These are phyloP conservation scores for Botrylloides violaceus DNA, from an alignment of 23 tunicate genomes.

Conservation along the genomic window DNA sequence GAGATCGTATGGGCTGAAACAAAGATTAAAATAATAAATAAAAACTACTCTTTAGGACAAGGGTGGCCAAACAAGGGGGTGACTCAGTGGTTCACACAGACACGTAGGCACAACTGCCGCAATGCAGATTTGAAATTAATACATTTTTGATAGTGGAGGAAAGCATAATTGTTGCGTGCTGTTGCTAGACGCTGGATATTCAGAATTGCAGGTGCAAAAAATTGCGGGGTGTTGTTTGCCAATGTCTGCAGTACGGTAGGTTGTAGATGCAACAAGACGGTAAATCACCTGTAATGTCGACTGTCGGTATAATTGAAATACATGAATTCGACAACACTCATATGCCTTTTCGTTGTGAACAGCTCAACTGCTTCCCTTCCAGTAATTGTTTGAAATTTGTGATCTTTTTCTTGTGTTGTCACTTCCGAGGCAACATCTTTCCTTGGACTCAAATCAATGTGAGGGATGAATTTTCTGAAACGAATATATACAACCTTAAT, in stretches of 20 bases:
- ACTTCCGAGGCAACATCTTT: neutral
- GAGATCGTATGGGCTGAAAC: constrained; percentile 81
- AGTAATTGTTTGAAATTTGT: constrained; percentile 16
- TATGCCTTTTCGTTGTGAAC: constrained; percentile 61
- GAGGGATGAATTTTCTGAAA: neutral
- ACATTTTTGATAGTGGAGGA: no score
- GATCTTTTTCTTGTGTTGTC: neutral
- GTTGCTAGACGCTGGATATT: no score
- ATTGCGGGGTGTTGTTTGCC: no score
- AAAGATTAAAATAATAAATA: neutral
- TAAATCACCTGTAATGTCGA: constrained; percentile 21
- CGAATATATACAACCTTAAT: no score
- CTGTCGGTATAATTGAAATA: constrained; percentile 47
- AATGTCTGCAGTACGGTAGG: no score
- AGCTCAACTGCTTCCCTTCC: constrained; percentile 80
- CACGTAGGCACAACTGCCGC: no score
- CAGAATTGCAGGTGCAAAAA: no score
- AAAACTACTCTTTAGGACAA: neutral
- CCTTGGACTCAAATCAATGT: constrained; percentile 1
- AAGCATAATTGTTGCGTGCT: no score
- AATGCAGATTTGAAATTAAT: no score
- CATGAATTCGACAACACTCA: constrained; percentile 77
- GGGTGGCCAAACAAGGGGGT: no score
- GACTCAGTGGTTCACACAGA: no score
- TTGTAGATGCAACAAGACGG: no score